phyloP scores from a whole-genome alignment of 30 jellyfish, hydroid and myxozoan species.

The Turritopsis dohrnii region DNA sequence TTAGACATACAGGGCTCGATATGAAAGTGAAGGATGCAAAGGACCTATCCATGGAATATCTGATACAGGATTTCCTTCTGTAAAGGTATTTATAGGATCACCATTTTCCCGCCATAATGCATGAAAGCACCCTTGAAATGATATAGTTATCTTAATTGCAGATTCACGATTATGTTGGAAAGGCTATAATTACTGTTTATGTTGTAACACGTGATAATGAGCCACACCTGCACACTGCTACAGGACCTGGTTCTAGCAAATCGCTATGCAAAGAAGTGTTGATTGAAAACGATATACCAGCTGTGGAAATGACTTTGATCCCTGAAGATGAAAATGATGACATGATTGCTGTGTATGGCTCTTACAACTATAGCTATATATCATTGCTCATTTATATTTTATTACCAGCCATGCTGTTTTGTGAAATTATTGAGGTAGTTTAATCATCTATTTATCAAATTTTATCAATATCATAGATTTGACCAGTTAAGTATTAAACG shows the following conservation, averaged over 20 bases:
- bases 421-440: neutral
- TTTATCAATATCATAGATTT: slow-evolving; percentile 41
- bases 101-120: no score
- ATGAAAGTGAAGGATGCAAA: slow-evolving; percentile 97
- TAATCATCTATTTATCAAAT: neutral
- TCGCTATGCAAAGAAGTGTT: slow-evolving; percentile 54
- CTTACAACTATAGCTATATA: no score
- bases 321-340: slow-evolving; percentile 66
- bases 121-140: neutral
- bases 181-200: slow-evolving; percentile 63
- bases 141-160: neutral
- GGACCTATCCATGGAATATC: slow-evolving; percentile 92
- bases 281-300: slow-evolving; percentile 51
- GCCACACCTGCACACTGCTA: slow-evolving; percentile 93
- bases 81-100: slow-evolving; percentile 46
- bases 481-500: slow-evolving; percentile 91
- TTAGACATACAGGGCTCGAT: slow-evolving; percentile 93
- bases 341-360: slow-evolving; percentile 86
- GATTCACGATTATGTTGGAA: slow-evolving; percentile 87
- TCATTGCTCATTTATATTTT: neutral
- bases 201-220: slow-evolving; percentile 91
- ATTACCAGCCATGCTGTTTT: neutral
- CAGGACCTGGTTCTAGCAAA: slow-evolving; percentile 97
- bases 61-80: slow-evolving; percentile 85
- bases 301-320: slow-evolving; percentile 63